Evolutionary conservation across 2,113 vertebrate species (phyloP).

Genomic region (Pelvicachromis taeniatus): DNA sequence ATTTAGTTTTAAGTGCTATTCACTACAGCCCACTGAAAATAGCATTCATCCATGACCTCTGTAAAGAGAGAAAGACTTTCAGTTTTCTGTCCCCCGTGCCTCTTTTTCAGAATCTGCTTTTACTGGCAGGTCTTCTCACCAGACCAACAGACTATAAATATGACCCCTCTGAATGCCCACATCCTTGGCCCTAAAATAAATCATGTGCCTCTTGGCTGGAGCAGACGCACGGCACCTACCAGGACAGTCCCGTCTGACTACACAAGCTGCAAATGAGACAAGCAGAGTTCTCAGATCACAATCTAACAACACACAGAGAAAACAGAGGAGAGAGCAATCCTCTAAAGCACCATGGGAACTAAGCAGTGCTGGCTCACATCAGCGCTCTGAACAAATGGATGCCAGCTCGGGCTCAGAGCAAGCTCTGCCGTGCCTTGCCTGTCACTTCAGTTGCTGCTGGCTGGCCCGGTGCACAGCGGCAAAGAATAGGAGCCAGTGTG

Average conservation of each 20-base stretch:
- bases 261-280: conserved; percentile 28
- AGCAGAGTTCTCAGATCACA: conserved; percentile 28
- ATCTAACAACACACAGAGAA: conserved; percentile 21
- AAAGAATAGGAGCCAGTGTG: conserved; percentile 41
- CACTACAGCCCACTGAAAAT: conserved; percentile 57
- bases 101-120: conserved; percentile 62
- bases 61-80: conserved; percentile 45
- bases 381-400: background rate
- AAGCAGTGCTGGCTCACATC: conserved; percentile 3
- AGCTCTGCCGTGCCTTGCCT: conserved; percentile 17
- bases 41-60: conserved; percentile 44
- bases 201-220: conserved; percentile 48
- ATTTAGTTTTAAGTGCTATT: conserved; percentile 46
- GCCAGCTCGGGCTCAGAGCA: conserved; percentile 15
- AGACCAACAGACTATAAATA: conserved; percentile 72
- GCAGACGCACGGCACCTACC: conserved; percentile 51
- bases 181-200: conserved; percentile 74
- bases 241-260: conserved; percentile 32
- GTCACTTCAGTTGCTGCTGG: conserved; percentile 35
- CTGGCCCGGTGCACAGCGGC: background rate
- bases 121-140: conserved; percentile 61
- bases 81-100: conserved; percentile 58
- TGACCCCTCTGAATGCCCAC: conserved; percentile 71
- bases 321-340: background rate
- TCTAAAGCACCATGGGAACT: conserved; percentile 29